Evolutionary conservation across 2,113 vertebrate species (phyloP).

Genomic region (Pardalotus punctatus): DNA sequence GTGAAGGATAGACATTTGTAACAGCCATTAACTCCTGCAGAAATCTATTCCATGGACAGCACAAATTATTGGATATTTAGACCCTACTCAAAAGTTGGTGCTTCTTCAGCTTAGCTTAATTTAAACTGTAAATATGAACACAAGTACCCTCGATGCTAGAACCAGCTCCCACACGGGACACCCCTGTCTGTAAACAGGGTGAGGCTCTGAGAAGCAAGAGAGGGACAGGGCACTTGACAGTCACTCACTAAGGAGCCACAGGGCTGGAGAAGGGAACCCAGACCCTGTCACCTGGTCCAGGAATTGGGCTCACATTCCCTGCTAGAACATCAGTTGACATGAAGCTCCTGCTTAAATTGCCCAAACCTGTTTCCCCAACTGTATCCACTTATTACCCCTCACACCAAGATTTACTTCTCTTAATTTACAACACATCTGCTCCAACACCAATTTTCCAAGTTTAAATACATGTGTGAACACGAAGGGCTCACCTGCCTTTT

Average conservation of each 20-base stretch:
- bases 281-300: neutral
- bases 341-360: neutral
- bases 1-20: neutral
- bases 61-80: neutral
- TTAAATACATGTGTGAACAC: neutral
- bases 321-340: neutral
- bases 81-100: neutral
- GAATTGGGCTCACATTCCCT: neutral
- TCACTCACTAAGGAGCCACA: neutral
- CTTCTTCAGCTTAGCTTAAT: neutral
- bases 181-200: rapidly evolving
- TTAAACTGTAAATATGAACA: neutral
- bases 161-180: neutral
- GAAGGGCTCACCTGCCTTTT: neutral
- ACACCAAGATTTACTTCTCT: neutral
- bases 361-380: neutral
- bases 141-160: neutral
- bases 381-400: neutral
- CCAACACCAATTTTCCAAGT: neutral
- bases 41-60: neutral
- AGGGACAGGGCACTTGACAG: neutral
- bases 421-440: neutral
- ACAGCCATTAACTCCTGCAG: neutral
- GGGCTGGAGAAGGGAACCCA: neutral
- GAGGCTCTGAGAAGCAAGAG: neutral